Base-by-base conservation (phyloP, 2,888 invertebrate genomes). In the Beris morrisii region DNA sequence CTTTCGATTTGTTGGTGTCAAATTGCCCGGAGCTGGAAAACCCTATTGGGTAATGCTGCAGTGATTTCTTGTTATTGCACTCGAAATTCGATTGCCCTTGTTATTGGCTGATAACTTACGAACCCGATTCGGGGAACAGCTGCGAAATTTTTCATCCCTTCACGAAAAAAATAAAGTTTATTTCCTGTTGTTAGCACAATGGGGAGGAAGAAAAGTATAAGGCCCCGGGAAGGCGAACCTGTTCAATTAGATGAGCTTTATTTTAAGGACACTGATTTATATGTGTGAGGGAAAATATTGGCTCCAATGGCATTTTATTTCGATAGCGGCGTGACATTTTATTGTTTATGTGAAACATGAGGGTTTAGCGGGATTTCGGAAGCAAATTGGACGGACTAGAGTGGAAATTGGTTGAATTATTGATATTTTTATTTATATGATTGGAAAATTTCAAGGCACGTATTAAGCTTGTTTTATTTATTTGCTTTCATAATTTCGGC, bases 1-100 rank as follows among this genome's bases (percentile, higher is more conserved):
- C 45, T 30, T 58, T 58, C 57, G 57, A 58, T 58, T 58, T 58
- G 57, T 58, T 58, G 45, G 57, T 58, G 57, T 58, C 57, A 56
- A 56, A 56, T 56, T 58, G 28, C 45, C 46, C 15, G 9, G 22
- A 7, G 52, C 7, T 15, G 52, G 52, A 11, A 52, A 45, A 45
- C n/a, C 22, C 6, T 44, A 28, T 5, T 30, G 45, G 30, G 12
- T 45, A 58, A 58, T 58, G 46, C 57, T 58, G 57, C 57, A 58
- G 57, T 58, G 57, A 58, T 58, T 58, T 45, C 15, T 22, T 58
- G 45, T 58, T 58, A 58, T 58, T 58, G 44, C 57, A 58, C 46
- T 44, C n/a, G 46, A 11, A 46, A 28, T 46, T 44, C 57, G 31
- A 55, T 55, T 55, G 31, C 5, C 38, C n/a, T 30, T 45, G 38